These are phyloP conservation scores for Tinamus major DNA, from an alignment of 2,797 vertebrate genomes.

Conservation along the genomic window DNA sequence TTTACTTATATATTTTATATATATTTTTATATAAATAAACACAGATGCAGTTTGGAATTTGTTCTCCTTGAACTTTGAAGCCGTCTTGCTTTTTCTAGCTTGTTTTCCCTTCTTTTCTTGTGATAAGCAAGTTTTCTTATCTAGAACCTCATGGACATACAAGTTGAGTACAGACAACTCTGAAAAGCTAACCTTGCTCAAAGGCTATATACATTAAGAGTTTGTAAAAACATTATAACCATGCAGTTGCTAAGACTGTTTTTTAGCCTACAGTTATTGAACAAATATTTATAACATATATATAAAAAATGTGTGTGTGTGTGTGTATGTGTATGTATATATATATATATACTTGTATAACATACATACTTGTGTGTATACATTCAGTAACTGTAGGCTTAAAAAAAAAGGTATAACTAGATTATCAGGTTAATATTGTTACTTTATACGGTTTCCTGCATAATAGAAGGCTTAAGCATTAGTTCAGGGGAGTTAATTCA, in stretches of 20 bases:
- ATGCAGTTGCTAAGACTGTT: constrained; percentile 37
- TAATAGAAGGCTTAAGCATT: not conserved
- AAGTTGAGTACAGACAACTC: not conserved
- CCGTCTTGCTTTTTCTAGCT: not conserved
- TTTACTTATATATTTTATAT: not conserved
- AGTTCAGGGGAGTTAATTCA: not conserved
- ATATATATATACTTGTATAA: too few relatives aligned
- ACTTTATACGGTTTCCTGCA: not conserved
- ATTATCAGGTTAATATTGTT: not conserved
- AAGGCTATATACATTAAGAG: not conserved
- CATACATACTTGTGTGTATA: not conserved
- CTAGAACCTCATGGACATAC: not conserved
- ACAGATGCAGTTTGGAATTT: not conserved
- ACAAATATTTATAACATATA: too few relatives aligned
- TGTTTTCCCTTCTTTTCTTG: not conserved
- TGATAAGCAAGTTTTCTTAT: not conserved
- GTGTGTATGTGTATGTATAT: too few relatives aligned
- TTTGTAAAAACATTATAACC: not conserved
- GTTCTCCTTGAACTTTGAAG: not conserved
- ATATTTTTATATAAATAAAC: too few relatives aligned
- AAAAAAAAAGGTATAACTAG: too few relatives aligned
- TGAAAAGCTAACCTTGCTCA: not conserved
- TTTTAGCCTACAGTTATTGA: not conserved
- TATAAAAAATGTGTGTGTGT: not conserved
- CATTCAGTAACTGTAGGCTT: not conserved